These are phyloP conservation scores for Symphodus melops DNA, from an alignment of 2,113 vertebrate species.

Conservation along the genomic window DNA sequence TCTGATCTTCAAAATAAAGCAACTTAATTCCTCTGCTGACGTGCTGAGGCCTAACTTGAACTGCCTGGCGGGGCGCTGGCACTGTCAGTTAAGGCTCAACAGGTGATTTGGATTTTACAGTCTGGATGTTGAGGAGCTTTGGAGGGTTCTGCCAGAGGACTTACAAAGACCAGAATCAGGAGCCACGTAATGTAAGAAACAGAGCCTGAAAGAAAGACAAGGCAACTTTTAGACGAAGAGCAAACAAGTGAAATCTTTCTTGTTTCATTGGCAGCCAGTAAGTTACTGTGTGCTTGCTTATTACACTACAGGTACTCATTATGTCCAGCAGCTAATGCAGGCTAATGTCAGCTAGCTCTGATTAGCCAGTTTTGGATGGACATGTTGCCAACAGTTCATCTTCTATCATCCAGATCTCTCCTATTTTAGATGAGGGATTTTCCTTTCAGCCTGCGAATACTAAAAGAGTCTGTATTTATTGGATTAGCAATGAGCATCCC, in stretches of 20 bases:
- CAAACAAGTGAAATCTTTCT: not conserved
- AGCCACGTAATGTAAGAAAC: not conserved
- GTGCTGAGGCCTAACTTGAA: constrained; percentile 24
- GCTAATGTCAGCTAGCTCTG: too few species aligned
- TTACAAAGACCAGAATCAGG: constrained; percentile 9
- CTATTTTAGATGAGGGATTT: constrained; percentile 41
- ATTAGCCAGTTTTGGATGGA: too few species aligned
- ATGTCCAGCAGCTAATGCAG: too few species aligned
- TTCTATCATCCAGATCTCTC: constrained; percentile 5
- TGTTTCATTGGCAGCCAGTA: not conserved
- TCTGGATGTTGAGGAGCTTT: constrained; percentile 29
- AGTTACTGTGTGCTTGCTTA: too few species aligned
- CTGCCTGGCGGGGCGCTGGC: constrained; percentile 22
- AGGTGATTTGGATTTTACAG: constrained; percentile 49
- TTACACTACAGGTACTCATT: too few species aligned
- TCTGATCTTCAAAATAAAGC: constrained; percentile 53
- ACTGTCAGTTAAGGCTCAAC: not conserved
- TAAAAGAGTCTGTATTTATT: constrained; percentile 39
- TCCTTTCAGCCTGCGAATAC: constrained; percentile 18
- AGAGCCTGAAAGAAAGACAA: not conserved
- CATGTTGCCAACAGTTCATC: not conserved
- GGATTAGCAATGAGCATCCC: constrained; percentile 52
- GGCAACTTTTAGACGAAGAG: not conserved
- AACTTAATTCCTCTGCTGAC: constrained; percentile 43
- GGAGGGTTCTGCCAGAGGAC: constrained; percentile 12